Percentiles rank a stretch among this genome's conserved stretches.
Evolutionary conservation across 2,888 invertebrate genomes (phyloP).

Genomic region (Sminthurides aquaticus): DNA sequence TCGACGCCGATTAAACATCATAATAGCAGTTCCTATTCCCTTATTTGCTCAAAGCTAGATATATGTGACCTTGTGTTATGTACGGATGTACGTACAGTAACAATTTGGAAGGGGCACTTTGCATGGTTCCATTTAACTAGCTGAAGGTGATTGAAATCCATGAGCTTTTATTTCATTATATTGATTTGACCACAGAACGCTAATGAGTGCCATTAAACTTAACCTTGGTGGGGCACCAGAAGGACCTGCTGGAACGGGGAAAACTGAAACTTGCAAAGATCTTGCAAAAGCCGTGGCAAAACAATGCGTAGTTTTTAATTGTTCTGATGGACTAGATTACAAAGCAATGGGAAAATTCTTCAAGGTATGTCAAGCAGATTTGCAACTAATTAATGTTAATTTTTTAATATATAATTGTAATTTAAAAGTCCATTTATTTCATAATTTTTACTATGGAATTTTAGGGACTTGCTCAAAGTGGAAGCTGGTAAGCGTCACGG

Average conservation of each 20-base stretch:
- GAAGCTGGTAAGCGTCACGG: conserved; percentile 65
- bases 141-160: no score
- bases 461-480: conserved; percentile 80
- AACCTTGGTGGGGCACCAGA: conserved; percentile 89
- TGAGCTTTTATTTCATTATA: background rate
- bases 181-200: conserved; percentile 55
- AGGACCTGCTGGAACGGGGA: conserved; percentile 81
- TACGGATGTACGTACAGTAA: no score
- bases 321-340: conserved; percentile 87
- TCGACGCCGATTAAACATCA: background rate
- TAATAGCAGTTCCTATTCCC: background rate
- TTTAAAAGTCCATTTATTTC: background rate
- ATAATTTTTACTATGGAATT: no score
- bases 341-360: conserved; percentile 93
- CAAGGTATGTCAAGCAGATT: conserved; percentile 55
- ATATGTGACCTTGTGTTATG: no score
- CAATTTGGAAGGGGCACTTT: no score
- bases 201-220: conserved; percentile 87
- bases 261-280: conserved; percentile 90
- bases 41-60: no score
- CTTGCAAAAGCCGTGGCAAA: conserved; percentile 91
- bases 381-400: background rate
- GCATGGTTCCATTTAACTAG: no score
- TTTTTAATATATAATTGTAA: background rate
- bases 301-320: conserved; percentile 94